These are phyloP conservation scores for Cistogaster globosa DNA, from an alignment of 2,888 invertebrate genomes.

Conservation along the genomic window DNA sequence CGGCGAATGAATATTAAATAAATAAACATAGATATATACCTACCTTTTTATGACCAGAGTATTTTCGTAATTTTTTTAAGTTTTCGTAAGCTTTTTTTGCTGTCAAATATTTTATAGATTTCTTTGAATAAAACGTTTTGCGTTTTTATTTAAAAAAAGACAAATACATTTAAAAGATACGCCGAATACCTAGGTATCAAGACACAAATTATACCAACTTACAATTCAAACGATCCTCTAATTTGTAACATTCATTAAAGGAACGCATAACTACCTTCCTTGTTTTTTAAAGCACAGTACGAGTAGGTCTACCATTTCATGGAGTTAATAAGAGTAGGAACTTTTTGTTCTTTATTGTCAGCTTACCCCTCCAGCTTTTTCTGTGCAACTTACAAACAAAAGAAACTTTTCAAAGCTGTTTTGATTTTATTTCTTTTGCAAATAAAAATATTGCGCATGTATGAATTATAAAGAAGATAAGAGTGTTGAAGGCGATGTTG, in stretches of 20 bases:
- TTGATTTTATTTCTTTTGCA: constrained; percentile 2
- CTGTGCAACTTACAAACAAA: constrained; percentile 16
- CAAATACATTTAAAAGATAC: constrained; percentile 22
- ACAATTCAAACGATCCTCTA: constrained; percentile 70
- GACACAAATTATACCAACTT: constrained; percentile 58
- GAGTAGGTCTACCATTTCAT: constrained; percentile 5
- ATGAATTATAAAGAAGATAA: constrained; percentile 17
- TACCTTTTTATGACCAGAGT: too few relatives aligned
- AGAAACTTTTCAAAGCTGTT: constrained; percentile 15
- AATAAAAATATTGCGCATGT: constrained; percentile 66
- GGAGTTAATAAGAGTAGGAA: neutral
- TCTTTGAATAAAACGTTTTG: too few relatives aligned
- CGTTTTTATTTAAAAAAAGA: neutral
- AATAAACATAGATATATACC: too few relatives aligned
- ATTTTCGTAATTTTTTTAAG: too few relatives aligned
- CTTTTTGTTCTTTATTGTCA: constrained; percentile 24
- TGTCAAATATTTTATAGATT: too few relatives aligned
- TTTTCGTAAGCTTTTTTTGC: too few relatives aligned
- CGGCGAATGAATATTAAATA: too few relatives aligned
- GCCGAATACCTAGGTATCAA: constrained; percentile 32
- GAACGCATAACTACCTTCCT: neutral
- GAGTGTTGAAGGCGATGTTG: constrained; percentile 1
- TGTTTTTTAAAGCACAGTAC: neutral
- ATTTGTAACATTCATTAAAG: constrained; percentile 65
- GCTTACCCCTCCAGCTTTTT: constrained; percentile 8